Evolutionary conservation across 2,888 invertebrate genomes (phyloP), one percentile per base, ranked within the genome.

Genomic region (Metellina segmentata): DNA sequence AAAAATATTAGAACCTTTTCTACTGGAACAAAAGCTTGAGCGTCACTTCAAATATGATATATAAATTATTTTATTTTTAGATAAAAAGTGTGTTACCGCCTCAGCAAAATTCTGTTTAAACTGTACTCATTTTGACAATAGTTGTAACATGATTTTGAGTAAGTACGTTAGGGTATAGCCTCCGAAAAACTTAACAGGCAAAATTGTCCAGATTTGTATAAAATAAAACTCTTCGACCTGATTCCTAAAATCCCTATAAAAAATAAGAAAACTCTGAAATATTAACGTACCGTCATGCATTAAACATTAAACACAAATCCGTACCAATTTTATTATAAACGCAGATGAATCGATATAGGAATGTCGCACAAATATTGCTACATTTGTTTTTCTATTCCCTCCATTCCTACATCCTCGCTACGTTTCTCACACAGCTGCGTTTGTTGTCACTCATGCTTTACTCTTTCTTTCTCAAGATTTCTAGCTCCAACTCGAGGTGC

Each of bases 401-500:
- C 34, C 34, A 34, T 34, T 34, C 34, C 16, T 61, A 16, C 61
- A 16, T 16, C 5, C 61, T 61, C 11, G 61, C 16, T 7, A 16
- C 4, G 13, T 61, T 61, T 61, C 61, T 20, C 7, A 11, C 79
- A 16, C 83, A 74, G 53, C 75, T 85, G 75, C 48, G 52, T 34
- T 53, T 85, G 83, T 74, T 53, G 74, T 19, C 34, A 61, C 2
- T 13, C 83, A 75, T 53, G 52, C 48, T 34, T 79, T 79, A 13
- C 34, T 13, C 61, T 61, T 34, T 79, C 61, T 19, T 61, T 79
- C 19, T 61, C n/a, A 61, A 34, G 20, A 2, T 20, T 13, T 61
- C 79, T 11, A 6, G 53, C 34, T 61, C 13, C 4, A n/a, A 52
- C 34, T 34, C 34, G 34, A 34, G 34, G 34, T 34, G 34, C 8